phyloP scores from a whole-genome alignment of 2,113 vertebrate species.

The Serilophus lunatus region DNA sequence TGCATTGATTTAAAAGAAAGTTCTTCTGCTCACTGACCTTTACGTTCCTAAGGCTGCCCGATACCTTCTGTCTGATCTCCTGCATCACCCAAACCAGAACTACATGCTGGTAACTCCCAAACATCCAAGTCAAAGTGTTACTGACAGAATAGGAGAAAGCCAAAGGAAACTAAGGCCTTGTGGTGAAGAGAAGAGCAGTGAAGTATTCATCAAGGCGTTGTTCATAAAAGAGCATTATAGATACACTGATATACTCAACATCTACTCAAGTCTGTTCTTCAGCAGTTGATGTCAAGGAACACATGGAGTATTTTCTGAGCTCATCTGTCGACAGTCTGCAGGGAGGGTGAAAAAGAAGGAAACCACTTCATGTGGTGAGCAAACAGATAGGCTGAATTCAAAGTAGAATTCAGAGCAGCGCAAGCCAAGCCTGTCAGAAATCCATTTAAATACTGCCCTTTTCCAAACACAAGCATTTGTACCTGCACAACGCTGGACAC shows the following conservation, averaged over 20 bases:
- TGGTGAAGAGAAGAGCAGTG: neutral
- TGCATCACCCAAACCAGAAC: neutral
- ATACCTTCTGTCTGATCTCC: neutral
- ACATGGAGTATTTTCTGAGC: slow-evolving; percentile 7
- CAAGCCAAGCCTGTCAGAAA: neutral
- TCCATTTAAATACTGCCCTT: neutral
- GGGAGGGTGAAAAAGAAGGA: neutral
- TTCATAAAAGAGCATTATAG: slow-evolving; percentile 24
- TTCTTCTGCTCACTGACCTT: slow-evolving; percentile 13
- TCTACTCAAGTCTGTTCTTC: slow-evolving; percentile 26
- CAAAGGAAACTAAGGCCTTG: neutral
- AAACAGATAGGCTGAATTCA: neutral
- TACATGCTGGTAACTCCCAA: neutral
- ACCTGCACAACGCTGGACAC: neutral
- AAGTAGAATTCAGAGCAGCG: neutral
- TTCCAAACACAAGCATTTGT: neutral
- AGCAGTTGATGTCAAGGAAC: slow-evolving; percentile 13
- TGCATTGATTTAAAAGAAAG: neutral
- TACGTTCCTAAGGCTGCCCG: neutral
- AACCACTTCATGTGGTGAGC: neutral
- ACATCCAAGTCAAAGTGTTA: neutral
- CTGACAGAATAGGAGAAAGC: neutral
- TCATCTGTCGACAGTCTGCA: neutral
- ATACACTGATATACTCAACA: slow-evolving; percentile 11
- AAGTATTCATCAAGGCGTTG: neutral